These are phyloP conservation scores for Xerus inauris DNA, from an alignment of 2,113 vertebrate genomes.

Conservation along the genomic window DNA sequence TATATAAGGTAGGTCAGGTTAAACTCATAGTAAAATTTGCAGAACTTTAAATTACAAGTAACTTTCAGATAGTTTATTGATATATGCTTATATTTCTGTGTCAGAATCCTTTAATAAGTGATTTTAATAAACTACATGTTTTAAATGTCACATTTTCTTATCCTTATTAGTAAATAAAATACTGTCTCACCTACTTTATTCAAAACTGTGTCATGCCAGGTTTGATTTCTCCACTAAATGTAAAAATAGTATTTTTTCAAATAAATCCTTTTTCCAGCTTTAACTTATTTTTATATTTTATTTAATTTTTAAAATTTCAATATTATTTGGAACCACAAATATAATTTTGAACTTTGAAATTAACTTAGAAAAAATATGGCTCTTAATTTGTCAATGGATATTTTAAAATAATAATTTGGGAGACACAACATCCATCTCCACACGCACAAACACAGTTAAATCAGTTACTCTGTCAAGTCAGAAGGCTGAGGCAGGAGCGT, in stretches of 20 bases:
- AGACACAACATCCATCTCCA: neutral
- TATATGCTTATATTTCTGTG: neutral
- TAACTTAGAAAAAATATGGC: neutral
- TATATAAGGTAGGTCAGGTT: constrained; percentile 26
- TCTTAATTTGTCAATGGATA: neutral
- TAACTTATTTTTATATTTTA: neutral
- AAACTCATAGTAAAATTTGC: constrained; percentile 34
- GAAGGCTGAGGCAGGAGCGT: too few relatives aligned
- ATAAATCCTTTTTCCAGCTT: neutral
- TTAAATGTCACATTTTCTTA: constrained; percentile 28
- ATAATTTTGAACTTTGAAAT: neutral
- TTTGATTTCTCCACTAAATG: neutral
- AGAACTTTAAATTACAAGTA: constrained; percentile 44
- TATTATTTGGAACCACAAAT: neutral
- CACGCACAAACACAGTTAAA: neutral
- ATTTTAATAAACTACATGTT: constrained; percentile 13
- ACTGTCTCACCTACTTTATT: neutral
- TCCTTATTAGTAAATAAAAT: neutral
- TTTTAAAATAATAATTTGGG: neutral
- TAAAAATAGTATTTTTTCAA: constrained; percentile 12
- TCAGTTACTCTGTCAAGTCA: neutral
- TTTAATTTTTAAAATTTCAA: neutral
- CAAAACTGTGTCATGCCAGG: neutral
- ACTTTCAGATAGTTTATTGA: neutral
- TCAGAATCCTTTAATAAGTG: neutral